Evolutionary conservation across 2,797 vertebrate genomes (phyloP).

Genomic region (Pseudochirops cupreus): DNA sequence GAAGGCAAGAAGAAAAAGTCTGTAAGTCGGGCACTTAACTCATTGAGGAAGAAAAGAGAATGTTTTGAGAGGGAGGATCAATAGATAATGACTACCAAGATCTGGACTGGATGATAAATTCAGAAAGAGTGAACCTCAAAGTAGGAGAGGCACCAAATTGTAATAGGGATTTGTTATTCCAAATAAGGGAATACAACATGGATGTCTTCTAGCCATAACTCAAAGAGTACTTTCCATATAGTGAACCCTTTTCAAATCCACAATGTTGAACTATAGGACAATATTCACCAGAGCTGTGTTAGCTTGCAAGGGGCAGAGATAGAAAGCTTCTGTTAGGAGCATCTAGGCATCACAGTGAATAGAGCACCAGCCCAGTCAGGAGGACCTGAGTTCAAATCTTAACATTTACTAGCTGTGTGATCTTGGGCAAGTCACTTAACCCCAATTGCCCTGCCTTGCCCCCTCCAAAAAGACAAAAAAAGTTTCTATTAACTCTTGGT

Average conservation of each 20-base stretch:
- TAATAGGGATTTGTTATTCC: constrained; percentile 7
- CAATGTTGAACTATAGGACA: background rate
- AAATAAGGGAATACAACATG: background rate
- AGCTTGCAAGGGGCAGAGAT: constrained; percentile 32
- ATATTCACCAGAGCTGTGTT: background rate
- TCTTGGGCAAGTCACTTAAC: too few relatives aligned
- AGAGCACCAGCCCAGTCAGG: too few relatives aligned
- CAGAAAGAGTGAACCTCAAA: background rate
- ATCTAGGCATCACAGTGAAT: too few relatives aligned
- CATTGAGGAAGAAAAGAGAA: background rate
- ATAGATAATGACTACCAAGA: background rate
- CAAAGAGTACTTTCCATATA: background rate
- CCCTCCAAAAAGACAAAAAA: too few relatives aligned
- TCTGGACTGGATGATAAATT: background rate
- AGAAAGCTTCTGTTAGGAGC: background rate
- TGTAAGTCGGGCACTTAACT: background rate
- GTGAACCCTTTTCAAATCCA: background rate
- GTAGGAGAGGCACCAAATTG: background rate
- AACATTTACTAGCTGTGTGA: too few relatives aligned
- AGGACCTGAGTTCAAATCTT: too few relatives aligned
- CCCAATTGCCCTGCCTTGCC: too few relatives aligned
- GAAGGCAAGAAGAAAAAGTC: background rate
- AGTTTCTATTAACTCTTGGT: background rate
- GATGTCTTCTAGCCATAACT: background rate
- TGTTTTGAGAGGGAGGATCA: background rate